A percentile compares a stretch with the other conserved stretches of the same genome.
phyloP scores from a whole-genome alignment of 2,888 invertebrate species.

The Ellobium chinense region DNA sequence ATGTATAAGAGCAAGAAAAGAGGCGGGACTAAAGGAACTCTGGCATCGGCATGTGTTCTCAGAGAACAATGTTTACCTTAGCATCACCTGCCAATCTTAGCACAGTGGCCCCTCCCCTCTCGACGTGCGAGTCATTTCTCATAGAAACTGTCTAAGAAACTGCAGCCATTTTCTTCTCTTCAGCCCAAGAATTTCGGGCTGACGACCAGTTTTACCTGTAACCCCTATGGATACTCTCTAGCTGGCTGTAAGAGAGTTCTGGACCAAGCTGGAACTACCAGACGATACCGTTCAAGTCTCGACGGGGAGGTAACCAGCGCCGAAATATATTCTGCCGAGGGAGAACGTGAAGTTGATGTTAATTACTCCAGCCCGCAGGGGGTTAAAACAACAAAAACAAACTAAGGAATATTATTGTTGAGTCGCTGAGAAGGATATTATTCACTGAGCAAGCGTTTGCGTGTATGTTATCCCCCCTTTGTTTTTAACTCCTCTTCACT shows the following conservation, averaged over 20 bases:
- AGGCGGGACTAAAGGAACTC: background rate
- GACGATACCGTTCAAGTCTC: too few species aligned
- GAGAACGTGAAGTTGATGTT: constrained; percentile 15
- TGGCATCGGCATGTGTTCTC: background rate
- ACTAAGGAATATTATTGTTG: background rate
- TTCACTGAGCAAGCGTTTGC: background rate
- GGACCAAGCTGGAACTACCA: too few species aligned
- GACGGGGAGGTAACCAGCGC: background rate
- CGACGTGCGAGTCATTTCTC: background rate
- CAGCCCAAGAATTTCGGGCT: background rate
- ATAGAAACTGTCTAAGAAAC: background rate
- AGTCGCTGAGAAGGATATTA: constrained; percentile 3
- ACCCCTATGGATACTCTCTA: too few species aligned
- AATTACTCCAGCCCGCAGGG: constrained; percentile 22
- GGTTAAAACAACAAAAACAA: constrained; percentile 19
- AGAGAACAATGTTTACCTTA: constrained; percentile 3
- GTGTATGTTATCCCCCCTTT: background rate
- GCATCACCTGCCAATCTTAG: background rate
- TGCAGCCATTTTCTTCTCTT: background rate
- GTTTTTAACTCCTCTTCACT: background rate
- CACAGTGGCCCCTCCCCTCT: background rate
- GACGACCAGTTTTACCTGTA: background rate
- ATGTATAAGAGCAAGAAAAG: background rate
- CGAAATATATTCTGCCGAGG: background rate
- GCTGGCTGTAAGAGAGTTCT: too few species aligned